These are phyloP conservation scores for Aethes cnicana DNA, from an alignment of 2,888 invertebrate species.

Conservation along the genomic window DNA sequence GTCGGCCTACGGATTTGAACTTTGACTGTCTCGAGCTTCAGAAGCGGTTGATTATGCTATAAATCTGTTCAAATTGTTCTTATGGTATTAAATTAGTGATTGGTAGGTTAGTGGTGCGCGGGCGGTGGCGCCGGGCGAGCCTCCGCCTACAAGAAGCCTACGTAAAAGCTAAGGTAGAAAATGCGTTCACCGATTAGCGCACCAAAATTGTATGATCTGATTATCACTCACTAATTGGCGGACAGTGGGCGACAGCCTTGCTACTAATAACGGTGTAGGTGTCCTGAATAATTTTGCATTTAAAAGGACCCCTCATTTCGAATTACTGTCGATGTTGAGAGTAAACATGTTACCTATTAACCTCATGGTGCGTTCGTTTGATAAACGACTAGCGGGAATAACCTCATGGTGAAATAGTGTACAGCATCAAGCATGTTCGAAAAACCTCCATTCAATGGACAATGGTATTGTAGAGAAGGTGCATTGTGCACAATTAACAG, in stretches of 20 bases:
- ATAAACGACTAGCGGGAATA: background rate
- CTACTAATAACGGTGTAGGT: conserved; percentile 39
- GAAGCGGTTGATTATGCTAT: conserved; percentile 44
- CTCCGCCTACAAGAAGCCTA: conserved; percentile 15
- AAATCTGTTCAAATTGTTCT: conserved; percentile 42
- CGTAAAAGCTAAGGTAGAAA: conserved; percentile 10
- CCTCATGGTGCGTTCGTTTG: background rate
- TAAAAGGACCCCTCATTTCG: too few species aligned
- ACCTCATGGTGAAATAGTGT: background rate
- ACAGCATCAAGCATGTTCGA: conserved; percentile 13
- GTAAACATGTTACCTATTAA: background rate
- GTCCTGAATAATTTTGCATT: conserved; percentile 32
- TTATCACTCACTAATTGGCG: conserved; percentile 43
- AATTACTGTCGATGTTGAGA: background rate
- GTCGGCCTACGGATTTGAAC: conserved; percentile 40
- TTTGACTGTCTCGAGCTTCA: conserved; percentile 37
- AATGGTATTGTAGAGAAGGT: conserved; percentile 20
- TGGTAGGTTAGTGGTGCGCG: conserved; percentile 33
- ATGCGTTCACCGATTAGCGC: conserved; percentile 24
- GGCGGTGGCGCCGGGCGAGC: conserved; percentile 36
- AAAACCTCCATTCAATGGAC: conserved; percentile 8
- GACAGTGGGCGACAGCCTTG: conserved; percentile 52
- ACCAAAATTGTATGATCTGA: conserved; percentile 38
- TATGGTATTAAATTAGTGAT: conserved; percentile 37
- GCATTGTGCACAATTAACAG: conserved; percentile 51